phyloP scores from a whole-genome alignment of 2,888 invertebrate genomes.

The Pseudococcus longispinus region DNA sequence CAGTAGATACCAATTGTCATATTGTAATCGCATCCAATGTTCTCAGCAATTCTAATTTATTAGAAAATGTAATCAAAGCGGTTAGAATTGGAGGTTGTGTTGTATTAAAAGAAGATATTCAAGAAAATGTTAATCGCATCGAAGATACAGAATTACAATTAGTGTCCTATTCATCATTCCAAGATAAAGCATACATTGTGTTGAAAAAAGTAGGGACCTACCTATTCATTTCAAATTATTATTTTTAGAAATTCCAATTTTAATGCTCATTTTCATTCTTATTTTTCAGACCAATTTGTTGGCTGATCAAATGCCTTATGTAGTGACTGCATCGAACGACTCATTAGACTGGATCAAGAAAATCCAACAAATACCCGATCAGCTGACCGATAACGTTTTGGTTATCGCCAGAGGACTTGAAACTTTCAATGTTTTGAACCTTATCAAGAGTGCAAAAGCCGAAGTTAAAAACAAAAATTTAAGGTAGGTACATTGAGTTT shows the following conservation, averaged over 20 bases:
- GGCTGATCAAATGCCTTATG: conserved; percentile 7
- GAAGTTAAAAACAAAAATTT: conserved; percentile 13
- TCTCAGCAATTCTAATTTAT: conserved; percentile 66
- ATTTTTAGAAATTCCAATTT: background rate
- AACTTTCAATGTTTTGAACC: background rate
- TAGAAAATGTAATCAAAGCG: conserved; percentile 70
- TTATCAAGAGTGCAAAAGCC: background rate
- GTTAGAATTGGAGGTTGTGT: conserved; percentile 75
- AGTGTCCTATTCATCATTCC: conserved; percentile 71
- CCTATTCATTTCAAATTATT: no score
- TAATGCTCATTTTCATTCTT: background rate
- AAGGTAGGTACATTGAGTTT: conserved; percentile 18
- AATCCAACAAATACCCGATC: conserved; percentile 43
- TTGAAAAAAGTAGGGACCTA: conserved; percentile 49
- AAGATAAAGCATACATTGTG: conserved; percentile 63
- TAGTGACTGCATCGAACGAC: background rate
- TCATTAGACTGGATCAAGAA: conserved; percentile 39
- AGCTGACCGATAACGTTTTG: conserved; percentile 7
- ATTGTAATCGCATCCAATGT: conserved; percentile 73
- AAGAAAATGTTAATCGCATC: conserved; percentile 60
- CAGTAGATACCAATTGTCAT: conserved; percentile 72
- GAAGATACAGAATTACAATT: conserved; percentile 65
- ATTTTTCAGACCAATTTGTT: conserved; percentile 8
- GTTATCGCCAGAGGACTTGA: conserved; percentile 42
- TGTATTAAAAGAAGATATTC: conserved; percentile 74